These are phyloP conservation scores for Ichneumoninae sp. DNA, from an alignment of 2,888 invertebrate species.

Conservation along the genomic window DNA sequence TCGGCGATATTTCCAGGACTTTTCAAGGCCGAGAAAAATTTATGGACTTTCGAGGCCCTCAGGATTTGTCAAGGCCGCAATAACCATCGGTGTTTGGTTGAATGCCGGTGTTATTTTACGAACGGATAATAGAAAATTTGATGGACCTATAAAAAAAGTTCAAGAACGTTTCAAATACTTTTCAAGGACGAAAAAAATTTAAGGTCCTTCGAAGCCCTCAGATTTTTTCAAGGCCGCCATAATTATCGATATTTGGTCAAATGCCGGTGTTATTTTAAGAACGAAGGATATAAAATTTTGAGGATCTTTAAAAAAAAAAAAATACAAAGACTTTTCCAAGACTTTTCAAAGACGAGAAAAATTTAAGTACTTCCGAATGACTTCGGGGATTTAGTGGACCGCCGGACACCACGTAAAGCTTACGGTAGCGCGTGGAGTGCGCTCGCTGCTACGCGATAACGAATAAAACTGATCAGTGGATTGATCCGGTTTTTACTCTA, in stretches of 20 bases:
- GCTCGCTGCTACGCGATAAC: background rate
- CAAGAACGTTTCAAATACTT: no score
- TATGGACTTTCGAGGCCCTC: background rate
- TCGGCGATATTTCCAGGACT: background rate
- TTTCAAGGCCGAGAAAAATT: background rate
- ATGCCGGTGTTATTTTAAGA: no score
- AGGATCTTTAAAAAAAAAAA: background rate
- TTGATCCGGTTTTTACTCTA: slow-evolving; percentile 11
- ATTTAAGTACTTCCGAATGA: background rate
- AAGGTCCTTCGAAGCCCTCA: background rate
- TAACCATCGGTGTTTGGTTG: background rate
- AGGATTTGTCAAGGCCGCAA: background rate
- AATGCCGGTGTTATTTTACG: no score
- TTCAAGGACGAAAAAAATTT: background rate
- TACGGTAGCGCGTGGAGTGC: background rate
- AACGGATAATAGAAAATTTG: no score
- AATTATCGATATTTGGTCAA: no score
- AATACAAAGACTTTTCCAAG: background rate
- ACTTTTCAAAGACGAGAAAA: background rate
- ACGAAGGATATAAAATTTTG: no score
- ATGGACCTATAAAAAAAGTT: background rate
- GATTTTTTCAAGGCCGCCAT: background rate
- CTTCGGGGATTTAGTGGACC: background rate
- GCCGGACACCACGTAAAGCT: background rate
- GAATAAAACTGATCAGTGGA: slow-evolving; percentile 1